Evolutionary conservation across 2,113 vertebrate genomes (phyloP).

Genomic region (Rhea americana): DNA sequence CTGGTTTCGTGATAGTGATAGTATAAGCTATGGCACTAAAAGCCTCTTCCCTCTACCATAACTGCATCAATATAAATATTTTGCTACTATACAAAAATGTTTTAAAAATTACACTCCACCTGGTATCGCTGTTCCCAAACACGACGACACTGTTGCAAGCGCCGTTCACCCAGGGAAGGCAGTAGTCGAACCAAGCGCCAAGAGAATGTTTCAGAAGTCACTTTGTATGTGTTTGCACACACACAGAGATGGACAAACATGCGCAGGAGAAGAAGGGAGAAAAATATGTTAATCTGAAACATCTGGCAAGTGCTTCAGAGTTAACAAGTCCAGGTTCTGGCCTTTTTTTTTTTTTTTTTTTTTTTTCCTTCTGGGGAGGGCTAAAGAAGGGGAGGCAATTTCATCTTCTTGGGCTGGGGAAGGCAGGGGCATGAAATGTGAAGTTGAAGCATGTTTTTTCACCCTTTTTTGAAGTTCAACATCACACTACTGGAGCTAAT

Average conservation of each 20-base stretch:
- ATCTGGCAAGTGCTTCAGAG: constrained; percentile 48
- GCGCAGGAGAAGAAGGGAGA: constrained; percentile 33
- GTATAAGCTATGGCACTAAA: not conserved
- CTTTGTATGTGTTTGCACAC: constrained; percentile 34
- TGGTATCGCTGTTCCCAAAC: not conserved
- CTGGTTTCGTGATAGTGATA: not conserved
- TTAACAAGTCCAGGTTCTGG: constrained; percentile 36
- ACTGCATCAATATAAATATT: not conserved
- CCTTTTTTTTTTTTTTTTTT: not conserved
- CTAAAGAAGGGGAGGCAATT: constrained; percentile 8
- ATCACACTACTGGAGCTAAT: constrained; percentile 56
- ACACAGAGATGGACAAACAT: constrained; percentile 52
- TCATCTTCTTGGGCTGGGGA: constrained; percentile 25
- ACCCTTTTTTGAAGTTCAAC: constrained; percentile 65
- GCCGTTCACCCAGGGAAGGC: not conserved
- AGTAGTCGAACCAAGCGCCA: not conserved
- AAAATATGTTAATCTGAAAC: constrained; percentile 62
- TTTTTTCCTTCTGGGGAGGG: too few species aligned
- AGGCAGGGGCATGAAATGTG: constrained; percentile 25
- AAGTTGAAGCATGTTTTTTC: constrained; percentile 2
- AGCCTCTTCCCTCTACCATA: not conserved
- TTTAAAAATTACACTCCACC: not conserved
- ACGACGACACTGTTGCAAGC: not conserved
- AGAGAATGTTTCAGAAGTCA: constrained; percentile 16
- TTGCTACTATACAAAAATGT: not conserved